These are phyloP conservation scores for Sminthurides bifidus DNA, from an alignment of 1,140 invertebrate genomes.

Conservation along the genomic window DNA sequence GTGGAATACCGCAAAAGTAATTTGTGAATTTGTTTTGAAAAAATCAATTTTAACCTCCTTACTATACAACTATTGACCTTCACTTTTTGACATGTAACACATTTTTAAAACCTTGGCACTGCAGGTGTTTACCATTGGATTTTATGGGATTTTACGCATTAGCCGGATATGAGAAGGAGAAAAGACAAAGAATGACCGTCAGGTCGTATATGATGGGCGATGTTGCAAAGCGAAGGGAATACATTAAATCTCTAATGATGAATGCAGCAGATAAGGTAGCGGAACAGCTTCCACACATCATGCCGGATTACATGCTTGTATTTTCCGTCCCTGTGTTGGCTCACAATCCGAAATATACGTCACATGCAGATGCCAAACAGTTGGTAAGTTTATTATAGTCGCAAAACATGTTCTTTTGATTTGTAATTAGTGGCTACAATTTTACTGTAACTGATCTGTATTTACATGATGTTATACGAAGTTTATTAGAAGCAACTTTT, in stretches of 20 bases:
- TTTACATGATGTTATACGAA: background rate
- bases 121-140: constrained; percentile 70
- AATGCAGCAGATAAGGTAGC: constrained; percentile 51
- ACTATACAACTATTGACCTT: background rate
- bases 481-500: background rate
- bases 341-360: constrained; percentile 72
- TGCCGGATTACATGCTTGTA: constrained; percentile 92
- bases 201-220: constrained; percentile 70
- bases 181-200: constrained; percentile 52
- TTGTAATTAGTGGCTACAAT: constrained; percentile 35
- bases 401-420: too few species aligned
- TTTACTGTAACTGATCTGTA: constrained; percentile 33
- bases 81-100: background rate
- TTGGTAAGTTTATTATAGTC: constrained; percentile 39
- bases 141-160: constrained; percentile 94
- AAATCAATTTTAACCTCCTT: background rate
- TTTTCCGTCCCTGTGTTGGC: constrained; percentile 87
- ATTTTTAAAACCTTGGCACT: background rate
- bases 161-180: constrained; percentile 69
- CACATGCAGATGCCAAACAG: constrained; percentile 58
- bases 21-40: background rate
- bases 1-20: constrained; percentile 64
- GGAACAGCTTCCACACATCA: constrained; percentile 65
- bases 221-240: constrained; percentile 79
- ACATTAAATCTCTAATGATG: constrained; percentile 63